Conservation (phyloP, 2,113 vertebrate species). For the Larimichthys crocea region DNA sequence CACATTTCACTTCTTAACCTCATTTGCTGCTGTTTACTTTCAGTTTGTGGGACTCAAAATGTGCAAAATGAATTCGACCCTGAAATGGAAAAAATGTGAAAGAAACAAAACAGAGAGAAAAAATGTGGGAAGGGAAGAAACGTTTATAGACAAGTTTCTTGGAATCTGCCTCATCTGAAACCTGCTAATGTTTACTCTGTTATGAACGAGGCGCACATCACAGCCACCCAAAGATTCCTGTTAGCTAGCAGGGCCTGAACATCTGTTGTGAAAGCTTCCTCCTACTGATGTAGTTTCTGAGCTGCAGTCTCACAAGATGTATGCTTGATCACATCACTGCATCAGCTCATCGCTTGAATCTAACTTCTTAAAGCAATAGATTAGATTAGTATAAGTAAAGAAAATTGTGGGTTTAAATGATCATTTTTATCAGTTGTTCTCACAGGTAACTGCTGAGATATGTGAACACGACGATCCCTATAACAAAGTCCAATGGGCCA, state of each 20-base stretch:
- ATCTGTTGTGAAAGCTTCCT: conserved; percentile 69
- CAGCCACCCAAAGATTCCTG: conserved; percentile 61
- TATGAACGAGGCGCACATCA: conserved; percentile 35
- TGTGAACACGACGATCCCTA: not conserved
- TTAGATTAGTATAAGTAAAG: not conserved
- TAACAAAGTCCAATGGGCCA: not conserved
- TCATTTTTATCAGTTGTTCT: not conserved
- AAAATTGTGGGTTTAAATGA: too few species aligned
- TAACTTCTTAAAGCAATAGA: not conserved
- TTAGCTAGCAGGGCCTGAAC: conserved; percentile 43
- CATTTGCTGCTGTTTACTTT: not conserved
- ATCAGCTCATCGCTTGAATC: conserved; percentile 3
- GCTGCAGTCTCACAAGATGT: conserved; percentile 29
- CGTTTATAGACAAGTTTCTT: conserved; percentile 46
- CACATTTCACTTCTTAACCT: conserved; percentile 5
- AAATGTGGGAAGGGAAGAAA: conserved; percentile 60
- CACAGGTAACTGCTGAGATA: too few species aligned
- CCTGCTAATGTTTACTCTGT: conserved; percentile 37
- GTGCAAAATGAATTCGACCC: conserved; percentile 5
- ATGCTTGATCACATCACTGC: conserved; percentile 19
- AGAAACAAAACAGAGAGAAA: conserved; percentile 18
- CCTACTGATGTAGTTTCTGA: conserved; percentile 63
- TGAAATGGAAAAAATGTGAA: conserved; percentile 31
- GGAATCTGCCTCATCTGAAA: conserved; percentile 60
- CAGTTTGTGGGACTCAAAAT: conserved; percentile 8